Base-by-base conservation (phyloP, 2,113 vertebrate genomes). In the Orthonyx spaldingii region DNA sequence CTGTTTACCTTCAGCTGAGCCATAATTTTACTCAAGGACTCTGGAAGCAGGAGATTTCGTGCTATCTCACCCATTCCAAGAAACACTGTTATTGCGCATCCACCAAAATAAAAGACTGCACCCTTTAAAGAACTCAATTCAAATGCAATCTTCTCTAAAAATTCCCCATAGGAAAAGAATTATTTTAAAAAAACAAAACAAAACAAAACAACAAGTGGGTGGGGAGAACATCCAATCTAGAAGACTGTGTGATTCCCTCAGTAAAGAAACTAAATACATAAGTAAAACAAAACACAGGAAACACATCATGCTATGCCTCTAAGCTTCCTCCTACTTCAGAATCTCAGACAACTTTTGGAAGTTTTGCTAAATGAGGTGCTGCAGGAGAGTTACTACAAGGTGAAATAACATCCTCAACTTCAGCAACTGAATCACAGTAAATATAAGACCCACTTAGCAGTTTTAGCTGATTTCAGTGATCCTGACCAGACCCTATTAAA, bases 401-500 rank as follows among this genome's bases (percentile, higher is more conserved):
- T 12, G n/a, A 74, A 42, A 4, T 4, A 66, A 71, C 26, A 53
- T 14, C 16, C 35, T 30, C 22, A 37, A 37, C 56, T 70, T 77
- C 32, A 75, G 18, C 56, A 52, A 57, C 0, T 76, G 41, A 57
- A n/a, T 15, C 16, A 70, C 16, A 68, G 32, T 60, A 74, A 60
- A 56, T 1, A 2, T 1, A 63, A 65, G 4, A 56, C 2, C 6
- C 8, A 16, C 4, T 44, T 28, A 46, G 15, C 33, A 39, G 7
- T 23, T 75, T 81, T 30, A 59, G 26, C 18, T 37, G 7, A 60
- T 53, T 84, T 74, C 35, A 52, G 33, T 20, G 9, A 9, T 84
- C 10, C 35, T 4, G 7, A 47, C 8, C n/a, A 71, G 4, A 33
- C 8, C 6, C 14, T 46, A 68, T 22, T 57, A 27, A 70, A 55